phyloP scores from a whole-genome alignment of 2,113 vertebrate species.

The Nesogale talazaci region DNA sequence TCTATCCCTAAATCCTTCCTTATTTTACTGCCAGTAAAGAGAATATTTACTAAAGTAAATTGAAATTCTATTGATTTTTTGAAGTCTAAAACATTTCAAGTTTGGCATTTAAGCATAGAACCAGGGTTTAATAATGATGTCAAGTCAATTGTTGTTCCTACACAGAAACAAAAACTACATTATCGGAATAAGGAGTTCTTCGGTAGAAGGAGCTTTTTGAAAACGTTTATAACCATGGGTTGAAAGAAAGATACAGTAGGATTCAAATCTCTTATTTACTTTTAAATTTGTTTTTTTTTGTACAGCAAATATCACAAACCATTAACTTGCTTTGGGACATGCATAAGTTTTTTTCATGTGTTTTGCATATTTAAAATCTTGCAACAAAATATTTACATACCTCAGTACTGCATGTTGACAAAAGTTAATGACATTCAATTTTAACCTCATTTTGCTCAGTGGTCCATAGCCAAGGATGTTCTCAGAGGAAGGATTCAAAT shows the following conservation, averaged over 20 bases:
- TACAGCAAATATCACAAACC: neutral
- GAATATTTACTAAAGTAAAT: slow-evolving; percentile 81
- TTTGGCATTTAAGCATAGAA: slow-evolving; percentile 83
- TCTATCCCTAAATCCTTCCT: slow-evolving; percentile 53
- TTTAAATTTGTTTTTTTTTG: slow-evolving; percentile 37
- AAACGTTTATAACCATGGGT: neutral
- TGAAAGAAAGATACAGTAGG: neutral
- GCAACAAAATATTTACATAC: slow-evolving; percentile 42
- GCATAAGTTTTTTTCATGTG: neutral
- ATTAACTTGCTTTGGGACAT: neutral
- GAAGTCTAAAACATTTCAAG: slow-evolving; percentile 74
- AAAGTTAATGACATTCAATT: slow-evolving; percentile 41
- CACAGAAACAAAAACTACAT: slow-evolving; percentile 9
- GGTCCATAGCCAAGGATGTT: neutral
- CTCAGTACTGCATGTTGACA: slow-evolving; percentile 13
- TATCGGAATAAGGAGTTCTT: neutral
- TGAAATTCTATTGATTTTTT: slow-evolving; percentile 80
- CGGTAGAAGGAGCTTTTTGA: neutral
- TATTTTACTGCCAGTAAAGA: slow-evolving; percentile 78
- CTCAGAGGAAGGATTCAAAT: neutral
- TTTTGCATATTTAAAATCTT: neutral
- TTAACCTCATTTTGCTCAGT: slow-evolving; percentile 12
- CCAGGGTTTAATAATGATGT: slow-evolving; percentile 79
- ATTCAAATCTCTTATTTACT: slow-evolving; percentile 1
- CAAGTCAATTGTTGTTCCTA: slow-evolving; percentile 66